These are phyloP conservation scores for Pachydiplax longipennis DNA, from an alignment of 2,888 invertebrate species.

Conservation along the genomic window DNA sequence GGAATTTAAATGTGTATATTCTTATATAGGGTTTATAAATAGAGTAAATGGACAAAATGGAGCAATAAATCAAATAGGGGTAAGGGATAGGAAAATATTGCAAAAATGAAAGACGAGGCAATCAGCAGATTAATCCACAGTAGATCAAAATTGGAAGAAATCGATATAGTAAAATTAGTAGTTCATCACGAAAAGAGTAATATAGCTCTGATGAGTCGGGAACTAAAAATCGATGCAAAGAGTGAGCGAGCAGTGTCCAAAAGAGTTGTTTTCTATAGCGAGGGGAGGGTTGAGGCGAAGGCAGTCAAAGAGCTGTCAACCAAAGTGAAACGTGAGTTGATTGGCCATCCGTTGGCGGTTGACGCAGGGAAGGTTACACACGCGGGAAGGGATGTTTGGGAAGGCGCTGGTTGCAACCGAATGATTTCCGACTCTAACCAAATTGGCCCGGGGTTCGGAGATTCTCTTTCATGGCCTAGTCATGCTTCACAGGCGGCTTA, in stretches of 20 bases:
- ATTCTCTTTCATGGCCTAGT: conserved; percentile 19
- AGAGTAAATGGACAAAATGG: background rate
- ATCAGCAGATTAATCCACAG: background rate
- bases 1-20: too few species aligned
- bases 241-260: background rate
- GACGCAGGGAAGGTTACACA: background rate
- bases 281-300: background rate
- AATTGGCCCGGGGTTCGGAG: conserved; percentile 17
- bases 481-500: conserved; percentile 23
- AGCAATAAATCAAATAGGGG: background rate
- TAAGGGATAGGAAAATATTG: background rate
- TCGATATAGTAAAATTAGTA: too few species aligned
- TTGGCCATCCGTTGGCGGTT: conserved; percentile 19
- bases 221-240: background rate
- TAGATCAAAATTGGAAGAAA: background rate
- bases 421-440: conserved; percentile 18
- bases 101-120: background rate
- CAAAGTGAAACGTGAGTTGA: conserved; percentile 26
- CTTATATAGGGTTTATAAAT: background rate
- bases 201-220: background rate
- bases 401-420: background rate
- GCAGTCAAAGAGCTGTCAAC: conserved; percentile 40
- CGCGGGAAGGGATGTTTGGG: background rate
- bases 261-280: background rate
- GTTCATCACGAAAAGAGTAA: background rate